phyloP scores from a whole-genome alignment of 2,888 invertebrate genomes.

The Meteorus colon region DNA sequence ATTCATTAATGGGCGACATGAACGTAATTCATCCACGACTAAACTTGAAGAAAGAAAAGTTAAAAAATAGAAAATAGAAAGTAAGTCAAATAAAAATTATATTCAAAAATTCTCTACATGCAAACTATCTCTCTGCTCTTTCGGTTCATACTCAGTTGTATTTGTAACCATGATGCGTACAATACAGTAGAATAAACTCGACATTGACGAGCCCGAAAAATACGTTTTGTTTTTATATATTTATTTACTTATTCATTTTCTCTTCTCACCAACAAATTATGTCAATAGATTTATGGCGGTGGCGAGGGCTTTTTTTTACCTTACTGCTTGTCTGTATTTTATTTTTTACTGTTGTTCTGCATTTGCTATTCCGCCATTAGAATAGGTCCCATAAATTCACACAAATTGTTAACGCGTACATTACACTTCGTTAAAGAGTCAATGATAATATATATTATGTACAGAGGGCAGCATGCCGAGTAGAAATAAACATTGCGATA shows the following conservation, averaged over 20 bases:
- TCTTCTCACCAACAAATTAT: constrained; percentile 30
- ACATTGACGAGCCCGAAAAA: constrained; percentile 17
- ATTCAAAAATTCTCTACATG: constrained; percentile 1
- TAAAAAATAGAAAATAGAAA: not conserved
- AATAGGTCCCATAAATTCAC: constrained; percentile 57
- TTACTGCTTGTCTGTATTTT: constrained; percentile 32
- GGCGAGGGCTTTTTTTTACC: constrained; percentile 55
- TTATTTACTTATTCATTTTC: constrained; percentile 30
- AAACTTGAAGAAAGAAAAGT: not conserved
- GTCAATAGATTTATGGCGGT: constrained; percentile 47
- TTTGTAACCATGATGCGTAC: not conserved
- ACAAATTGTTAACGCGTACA: constrained; percentile 69
- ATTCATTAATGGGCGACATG: not conserved
- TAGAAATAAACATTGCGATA: constrained; percentile 55
- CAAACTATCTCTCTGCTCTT: not conserved
- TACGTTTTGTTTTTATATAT: constrained; percentile 21
- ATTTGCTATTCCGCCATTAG: constrained; percentile 41
- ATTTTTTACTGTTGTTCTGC: constrained; percentile 38
- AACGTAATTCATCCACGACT: not conserved
- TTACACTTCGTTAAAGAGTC: constrained; percentile 69
- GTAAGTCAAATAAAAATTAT: not conserved
- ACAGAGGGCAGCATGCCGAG: constrained; percentile 70
- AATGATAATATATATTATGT: constrained; percentile 61
- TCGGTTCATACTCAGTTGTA: not conserved
- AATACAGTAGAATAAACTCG: constrained; percentile 1